Evolutionary conservation across 2,797 vertebrate species (phyloP).

Genomic region (Hybognathus amarus): DNA sequence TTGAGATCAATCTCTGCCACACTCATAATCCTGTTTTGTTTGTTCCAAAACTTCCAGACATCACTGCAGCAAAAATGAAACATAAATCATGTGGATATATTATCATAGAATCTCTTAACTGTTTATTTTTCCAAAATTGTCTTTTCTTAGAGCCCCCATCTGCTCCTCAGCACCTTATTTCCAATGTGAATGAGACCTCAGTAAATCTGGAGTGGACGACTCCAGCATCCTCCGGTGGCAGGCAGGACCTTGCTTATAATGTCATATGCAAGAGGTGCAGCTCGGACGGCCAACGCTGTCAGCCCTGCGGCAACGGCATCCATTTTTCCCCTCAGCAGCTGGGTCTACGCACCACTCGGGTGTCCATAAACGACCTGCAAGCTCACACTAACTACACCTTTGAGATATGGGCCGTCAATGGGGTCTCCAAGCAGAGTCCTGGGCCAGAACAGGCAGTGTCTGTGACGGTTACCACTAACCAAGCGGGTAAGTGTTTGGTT

Average conservation of each 20-base stretch:
- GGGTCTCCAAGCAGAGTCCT: slow-evolving; percentile 89
- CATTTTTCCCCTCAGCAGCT: slow-evolving; percentile 90
- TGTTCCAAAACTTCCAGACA: slow-evolving; percentile 40
- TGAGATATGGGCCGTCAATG: slow-evolving; percentile 91
- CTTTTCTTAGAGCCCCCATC: slow-evolving; percentile 87
- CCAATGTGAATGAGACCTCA: slow-evolving; percentile 96
- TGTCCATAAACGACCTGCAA: slow-evolving; percentile 94
- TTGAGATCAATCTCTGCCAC: slow-evolving; percentile 35
- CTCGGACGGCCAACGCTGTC: slow-evolving; percentile 81
- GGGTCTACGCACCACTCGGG: slow-evolving; percentile 82
- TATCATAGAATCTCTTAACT: slow-evolving; percentile 19
- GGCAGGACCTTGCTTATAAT: slow-evolving; percentile 87
- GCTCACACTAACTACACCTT: slow-evolving; percentile 98
- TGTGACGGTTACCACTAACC: slow-evolving; percentile 96
- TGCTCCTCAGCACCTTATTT: slow-evolving; percentile 93
- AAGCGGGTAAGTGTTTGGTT: slow-evolving; percentile 85
- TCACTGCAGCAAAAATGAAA: slow-evolving; percentile 16
- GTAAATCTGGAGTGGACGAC: slow-evolving; percentile 96
- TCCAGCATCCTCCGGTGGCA: slow-evolving; percentile 84
- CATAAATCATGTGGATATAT: slow-evolving; percentile 33
- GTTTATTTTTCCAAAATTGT: slow-evolving; percentile 11
- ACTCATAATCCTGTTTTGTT: slow-evolving; percentile 45
- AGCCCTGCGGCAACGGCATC: slow-evolving; percentile 87
- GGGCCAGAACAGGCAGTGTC: slow-evolving; percentile 89
- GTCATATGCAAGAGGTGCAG: slow-evolving; percentile 90